A percentile compares a stretch with the other conserved stretches of the same genome.
Conservation (phyloP, 2,797 vertebrate genomes). For the Myripristis jacobus region DNA sequence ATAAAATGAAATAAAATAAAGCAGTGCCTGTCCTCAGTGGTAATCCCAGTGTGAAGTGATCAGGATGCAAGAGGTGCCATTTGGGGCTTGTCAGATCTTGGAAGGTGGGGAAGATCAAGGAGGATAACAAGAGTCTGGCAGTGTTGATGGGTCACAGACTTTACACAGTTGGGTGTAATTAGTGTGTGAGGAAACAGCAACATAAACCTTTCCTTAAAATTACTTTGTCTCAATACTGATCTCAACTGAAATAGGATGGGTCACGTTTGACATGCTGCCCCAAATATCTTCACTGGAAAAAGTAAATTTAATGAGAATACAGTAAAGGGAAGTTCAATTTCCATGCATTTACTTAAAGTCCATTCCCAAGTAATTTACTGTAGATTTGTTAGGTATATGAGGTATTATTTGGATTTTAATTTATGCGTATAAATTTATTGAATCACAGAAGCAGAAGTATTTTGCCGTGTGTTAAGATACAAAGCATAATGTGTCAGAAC, state of each 20-base stretch:
- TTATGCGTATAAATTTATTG: neutral
- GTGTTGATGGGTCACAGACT: conserved; percentile 50
- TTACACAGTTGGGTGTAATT: conserved; percentile 40
- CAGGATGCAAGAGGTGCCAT: conserved; percentile 53
- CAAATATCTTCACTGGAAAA: conserved; percentile 41
- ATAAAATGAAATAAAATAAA: conserved; percentile 25
- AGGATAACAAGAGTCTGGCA: conserved; percentile 50
- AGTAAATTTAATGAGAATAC: conserved; percentile 5
- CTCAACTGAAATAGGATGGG: conserved; percentile 10
- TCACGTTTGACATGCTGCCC: conserved; percentile 13
- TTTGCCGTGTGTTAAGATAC: conserved; percentile 33
- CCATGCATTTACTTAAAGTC: neutral
- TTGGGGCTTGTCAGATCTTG: conserved; percentile 54
- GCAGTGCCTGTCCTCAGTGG: conserved; percentile 27
- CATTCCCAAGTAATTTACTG: neutral
- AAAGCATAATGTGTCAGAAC: conserved; percentile 60
- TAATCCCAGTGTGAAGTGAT: conserved; percentile 37
- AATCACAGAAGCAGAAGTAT: conserved; percentile 13
- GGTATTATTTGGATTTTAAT: no score
- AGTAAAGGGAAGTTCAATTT: conserved; percentile 17
- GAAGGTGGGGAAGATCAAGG: no score
- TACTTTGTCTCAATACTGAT: conserved; percentile 38
- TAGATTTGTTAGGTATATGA: no score
- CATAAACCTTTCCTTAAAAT: conserved; percentile 39
- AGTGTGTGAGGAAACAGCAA: conserved; percentile 44